phyloP scores from a whole-genome alignment of 2,888 invertebrate species.

The Bibio marci region DNA sequence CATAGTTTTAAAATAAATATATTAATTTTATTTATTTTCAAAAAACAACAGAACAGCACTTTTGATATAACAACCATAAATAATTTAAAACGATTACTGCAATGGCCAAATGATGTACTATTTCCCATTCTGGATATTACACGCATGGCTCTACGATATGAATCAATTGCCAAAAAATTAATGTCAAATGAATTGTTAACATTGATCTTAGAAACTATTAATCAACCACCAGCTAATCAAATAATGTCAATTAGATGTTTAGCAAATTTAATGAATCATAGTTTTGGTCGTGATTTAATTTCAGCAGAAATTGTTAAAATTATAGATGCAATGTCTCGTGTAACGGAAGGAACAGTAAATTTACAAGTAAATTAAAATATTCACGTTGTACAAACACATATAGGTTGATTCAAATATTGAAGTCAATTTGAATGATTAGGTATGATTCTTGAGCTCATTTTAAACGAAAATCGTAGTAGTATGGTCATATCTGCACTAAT shows the following conservation, averaged over 20 bases:
- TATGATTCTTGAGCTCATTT: too few species aligned
- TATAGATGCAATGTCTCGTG: conserved; percentile 16
- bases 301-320: conserved; percentile 16
- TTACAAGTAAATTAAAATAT: conserved; percentile 16
- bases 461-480: too few species aligned
- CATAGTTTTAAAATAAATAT: too few species aligned
- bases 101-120: conserved; percentile 64
- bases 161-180: conserved; percentile 38
- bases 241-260: conserved; percentile 61
- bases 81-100: conserved; percentile 41
- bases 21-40: too few species aligned
- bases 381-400: too few species aligned
- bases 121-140: conserved; percentile 83
- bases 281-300: conserved; percentile 19
- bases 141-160: conserved; percentile 61
- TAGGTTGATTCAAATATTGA: neutral
- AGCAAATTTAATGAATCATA: conserved; percentile 63
- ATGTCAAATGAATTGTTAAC: conserved; percentile 30
- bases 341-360: conserved; percentile 25
- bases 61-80: conserved; percentile 27
- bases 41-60: too few species aligned
- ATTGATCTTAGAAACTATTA: conserved; percentile 24
- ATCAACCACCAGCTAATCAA: conserved; percentile 45
- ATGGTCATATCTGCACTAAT: too few species aligned
- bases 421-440: too few species aligned